phyloP scores from a whole-genome alignment of 1,140 invertebrate genomes.

The Coptotermes formosanus region DNA sequence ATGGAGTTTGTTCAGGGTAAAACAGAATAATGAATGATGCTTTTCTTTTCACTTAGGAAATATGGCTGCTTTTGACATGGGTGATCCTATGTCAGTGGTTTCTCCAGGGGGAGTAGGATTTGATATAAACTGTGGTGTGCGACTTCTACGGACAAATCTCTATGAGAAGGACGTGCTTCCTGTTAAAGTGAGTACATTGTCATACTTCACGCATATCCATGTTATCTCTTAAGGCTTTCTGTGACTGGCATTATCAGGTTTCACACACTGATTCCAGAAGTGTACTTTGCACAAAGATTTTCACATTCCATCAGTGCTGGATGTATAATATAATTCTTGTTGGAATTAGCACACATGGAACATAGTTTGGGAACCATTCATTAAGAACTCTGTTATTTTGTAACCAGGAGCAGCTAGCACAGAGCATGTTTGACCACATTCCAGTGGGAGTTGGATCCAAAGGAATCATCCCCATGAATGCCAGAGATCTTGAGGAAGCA shows the following conservation, averaged over 20 bases:
- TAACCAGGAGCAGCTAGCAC: conserved; percentile 86
- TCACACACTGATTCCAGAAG: too few relatives aligned
- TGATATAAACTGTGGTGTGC: conserved; percentile 98
- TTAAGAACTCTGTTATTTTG: conserved; percentile 20
- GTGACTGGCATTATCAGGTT: too few relatives aligned
- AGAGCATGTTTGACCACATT: conserved; percentile 99
- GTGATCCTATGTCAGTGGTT: conserved; percentile 89
- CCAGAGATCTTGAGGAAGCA: conserved; percentile 94
- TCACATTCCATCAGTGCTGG: too few relatives aligned
- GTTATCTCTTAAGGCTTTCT: too few relatives aligned
- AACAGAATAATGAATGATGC: background rate
- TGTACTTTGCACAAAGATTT: too few relatives aligned
- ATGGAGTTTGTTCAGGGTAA: background rate
- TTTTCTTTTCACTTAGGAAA: conserved; percentile 68
- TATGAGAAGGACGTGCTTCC: conserved; percentile 92
- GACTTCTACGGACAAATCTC: conserved; percentile 93
- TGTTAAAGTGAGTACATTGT: conserved; percentile 69
- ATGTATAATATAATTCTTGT: too few relatives aligned
- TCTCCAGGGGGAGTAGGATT: conserved; percentile 99
- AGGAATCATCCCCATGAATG: conserved; percentile 99
- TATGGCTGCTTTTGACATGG: conserved; percentile 98
- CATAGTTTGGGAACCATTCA: background rate
- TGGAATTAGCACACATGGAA: too few relatives aligned
- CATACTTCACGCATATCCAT: too few relatives aligned
- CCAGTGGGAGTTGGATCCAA: conserved; percentile 98